These are phyloP conservation scores for Iguana delicatissima DNA, from an alignment of 2,797 vertebrate genomes.

Conservation along the genomic window DNA sequence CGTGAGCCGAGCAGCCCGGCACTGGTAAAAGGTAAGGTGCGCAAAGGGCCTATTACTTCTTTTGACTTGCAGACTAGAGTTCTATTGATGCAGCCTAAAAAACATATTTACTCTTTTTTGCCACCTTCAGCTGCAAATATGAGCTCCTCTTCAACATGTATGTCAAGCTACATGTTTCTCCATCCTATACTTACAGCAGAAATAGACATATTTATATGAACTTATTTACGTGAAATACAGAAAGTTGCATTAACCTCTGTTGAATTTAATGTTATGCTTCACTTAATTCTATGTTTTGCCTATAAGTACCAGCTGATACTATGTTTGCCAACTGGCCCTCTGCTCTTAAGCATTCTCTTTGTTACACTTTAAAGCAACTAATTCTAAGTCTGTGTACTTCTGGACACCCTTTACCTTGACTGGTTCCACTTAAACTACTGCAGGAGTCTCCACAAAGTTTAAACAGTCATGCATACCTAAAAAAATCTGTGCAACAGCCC, in stretches of 20 bases:
- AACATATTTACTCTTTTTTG: background rate
- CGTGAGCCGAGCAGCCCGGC: no score
- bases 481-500: conserved; percentile 59
- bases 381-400: conserved; percentile 13
- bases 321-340: conserved; percentile 33
- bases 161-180: background rate
- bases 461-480: conserved; percentile 59
- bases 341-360: conserved; percentile 38
- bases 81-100: background rate
- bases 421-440: conserved; percentile 52
- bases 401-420: conserved; percentile 44
- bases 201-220: background rate
- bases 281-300: background rate
- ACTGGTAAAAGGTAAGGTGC: no score
- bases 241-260: background rate
- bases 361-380: conserved; percentile 30
- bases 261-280: background rate
- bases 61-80: background rate
- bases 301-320: background rate
- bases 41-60: background rate
- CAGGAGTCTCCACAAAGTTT: conserved; percentile 52
- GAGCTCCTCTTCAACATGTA: background rate
- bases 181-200: background rate
- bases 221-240: background rate
- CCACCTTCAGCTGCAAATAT: background rate